Base-by-base conservation (phyloP, 2,113 vertebrate genomes). In the Leptosomus discolor region DNA sequence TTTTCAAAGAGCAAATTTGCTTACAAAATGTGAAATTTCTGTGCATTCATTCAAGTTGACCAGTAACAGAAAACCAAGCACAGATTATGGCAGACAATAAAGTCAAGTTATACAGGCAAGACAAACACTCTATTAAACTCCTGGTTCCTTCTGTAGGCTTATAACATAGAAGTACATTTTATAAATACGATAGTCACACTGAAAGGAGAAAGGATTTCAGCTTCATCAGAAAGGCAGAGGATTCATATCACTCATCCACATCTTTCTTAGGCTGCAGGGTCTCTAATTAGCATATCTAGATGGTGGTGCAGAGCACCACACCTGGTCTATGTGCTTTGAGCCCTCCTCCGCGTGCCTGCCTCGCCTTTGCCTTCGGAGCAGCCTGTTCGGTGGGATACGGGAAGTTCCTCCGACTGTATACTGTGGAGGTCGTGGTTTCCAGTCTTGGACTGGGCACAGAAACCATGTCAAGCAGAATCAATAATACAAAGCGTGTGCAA, bases 301-400 rank as follows among this genome's bases (percentile, higher is more conserved):
- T 2, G 9, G 17, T 9, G 37, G 13, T 15, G 37, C n/a, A 21
- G 45, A 51, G 37, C 41, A 39, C 10, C 20, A 3, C 1, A 12
- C 4, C 37, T 12, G 3, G 22, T 2, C 30, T 6, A 1, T 0
- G 20, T 20, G 8, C 37, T 10, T 13, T 1, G 1, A n/a, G 27
- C 10, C 20, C 27, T 67, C 23, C 57, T 36, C 15, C 13, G 1
- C 2, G 0, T 8, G 10, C 27, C 60, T 27, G 32, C 34, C 73
- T 46, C 56, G 15, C 27, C 27, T 34, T 16, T 8, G 32, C 24
- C 32, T 63, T 39, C 50, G 57, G 50, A 53, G 29, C 37, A 53
- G 64, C 57, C 41, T 30, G 0, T 24, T 34, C 64, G 3, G 50
- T 2, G n/a, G 51, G 12, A 6, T 27, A 21, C 58, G 43, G 16